phyloP scores from a whole-genome alignment of 1,140 invertebrate species.

The Wiebesia pumilae region DNA sequence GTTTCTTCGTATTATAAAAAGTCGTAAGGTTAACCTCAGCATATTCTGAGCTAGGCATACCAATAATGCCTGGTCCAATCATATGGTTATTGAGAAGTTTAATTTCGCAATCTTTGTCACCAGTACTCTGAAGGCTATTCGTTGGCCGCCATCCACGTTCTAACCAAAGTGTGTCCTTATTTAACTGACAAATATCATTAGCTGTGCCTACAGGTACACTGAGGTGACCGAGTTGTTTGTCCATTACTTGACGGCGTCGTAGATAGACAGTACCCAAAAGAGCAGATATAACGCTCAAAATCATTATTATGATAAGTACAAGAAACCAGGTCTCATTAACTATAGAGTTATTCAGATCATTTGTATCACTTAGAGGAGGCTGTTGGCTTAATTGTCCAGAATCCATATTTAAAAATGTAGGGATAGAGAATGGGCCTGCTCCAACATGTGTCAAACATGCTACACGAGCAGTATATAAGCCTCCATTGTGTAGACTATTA shows the following conservation, averaged over 20 bases:
- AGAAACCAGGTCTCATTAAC: constrained; percentile 86
- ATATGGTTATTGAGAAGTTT: constrained; percentile 79
- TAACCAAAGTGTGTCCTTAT: constrained; percentile 85
- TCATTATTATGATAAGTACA: constrained; percentile 80
- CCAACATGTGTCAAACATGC: constrained; percentile 84
- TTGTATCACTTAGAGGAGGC: constrained; percentile 76
- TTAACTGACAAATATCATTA: constrained; percentile 77
- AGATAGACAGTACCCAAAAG: constrained; percentile 80
- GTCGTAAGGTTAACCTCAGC: constrained; percentile 88
- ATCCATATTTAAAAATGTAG: constrained; percentile 79
- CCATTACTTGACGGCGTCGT: constrained; percentile 78
- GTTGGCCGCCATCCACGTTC: constrained; percentile 83
- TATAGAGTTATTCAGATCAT: constrained; percentile 71
- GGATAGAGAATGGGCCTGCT: constrained; percentile 81
- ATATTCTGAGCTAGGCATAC: constrained; percentile 80
- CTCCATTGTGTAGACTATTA: constrained; percentile 83
- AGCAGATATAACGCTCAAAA: constrained; percentile 80
- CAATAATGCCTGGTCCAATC: constrained; percentile 73
- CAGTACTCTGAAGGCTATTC: constrained; percentile 69
- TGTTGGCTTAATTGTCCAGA: constrained; percentile 76
- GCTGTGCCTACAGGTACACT: constrained; percentile 81
- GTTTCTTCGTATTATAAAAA: constrained; percentile 84
- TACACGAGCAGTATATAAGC: constrained; percentile 83
- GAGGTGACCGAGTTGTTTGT: constrained; percentile 79
- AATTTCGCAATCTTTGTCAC: constrained; percentile 80